Percentiles rank a stretch among this genome's conserved stretches.
Evolutionary conservation across 2,888 invertebrate species (phyloP).

Genomic region (Meghimatium bilineatum): DNA sequence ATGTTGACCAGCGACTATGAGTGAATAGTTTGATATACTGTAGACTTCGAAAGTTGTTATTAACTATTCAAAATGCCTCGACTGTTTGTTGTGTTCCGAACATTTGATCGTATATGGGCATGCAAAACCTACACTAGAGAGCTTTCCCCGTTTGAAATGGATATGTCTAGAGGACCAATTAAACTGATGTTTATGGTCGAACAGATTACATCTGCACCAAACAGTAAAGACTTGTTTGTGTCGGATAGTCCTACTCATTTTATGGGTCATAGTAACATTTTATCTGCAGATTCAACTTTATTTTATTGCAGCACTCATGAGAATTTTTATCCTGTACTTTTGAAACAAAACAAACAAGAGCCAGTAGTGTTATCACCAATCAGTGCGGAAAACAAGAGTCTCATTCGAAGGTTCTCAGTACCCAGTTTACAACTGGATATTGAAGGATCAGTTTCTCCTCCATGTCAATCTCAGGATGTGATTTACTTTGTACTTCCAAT

Average conservation of each 20-base stretch:
- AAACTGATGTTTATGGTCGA: conserved; percentile 40
- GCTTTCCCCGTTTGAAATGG: conserved; percentile 38
- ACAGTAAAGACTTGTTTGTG: conserved; percentile 14
- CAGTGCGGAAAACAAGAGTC: not conserved
- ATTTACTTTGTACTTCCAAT: conserved; percentile 44
- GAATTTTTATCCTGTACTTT: conserved; percentile 19
- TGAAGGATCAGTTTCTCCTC: not conserved
- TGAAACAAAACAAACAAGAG: conserved; percentile 8
- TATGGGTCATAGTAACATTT: not conserved
- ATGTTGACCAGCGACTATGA: no score
- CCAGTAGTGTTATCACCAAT: not conserved
- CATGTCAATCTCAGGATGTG: not conserved
- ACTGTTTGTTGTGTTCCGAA: conserved; percentile 47
- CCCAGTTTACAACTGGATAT: conserved; percentile 19
- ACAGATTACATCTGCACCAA: conserved; percentile 28
- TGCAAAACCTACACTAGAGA: conserved; percentile 45
- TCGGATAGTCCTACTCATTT: conserved; percentile 15
- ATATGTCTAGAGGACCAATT: conserved; percentile 20
- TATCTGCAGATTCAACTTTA: conserved; percentile 13
- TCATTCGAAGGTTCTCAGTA: conserved; percentile 35
- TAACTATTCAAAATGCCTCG: conserved; percentile 30
- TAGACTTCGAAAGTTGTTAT: no score
- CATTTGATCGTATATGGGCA: conserved; percentile 44
- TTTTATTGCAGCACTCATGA: conserved; percentile 35
- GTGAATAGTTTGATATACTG: no score